Conservation (phyloP, 2,888 invertebrate genomes). For the Drosophila nr. fundita region DNA sequence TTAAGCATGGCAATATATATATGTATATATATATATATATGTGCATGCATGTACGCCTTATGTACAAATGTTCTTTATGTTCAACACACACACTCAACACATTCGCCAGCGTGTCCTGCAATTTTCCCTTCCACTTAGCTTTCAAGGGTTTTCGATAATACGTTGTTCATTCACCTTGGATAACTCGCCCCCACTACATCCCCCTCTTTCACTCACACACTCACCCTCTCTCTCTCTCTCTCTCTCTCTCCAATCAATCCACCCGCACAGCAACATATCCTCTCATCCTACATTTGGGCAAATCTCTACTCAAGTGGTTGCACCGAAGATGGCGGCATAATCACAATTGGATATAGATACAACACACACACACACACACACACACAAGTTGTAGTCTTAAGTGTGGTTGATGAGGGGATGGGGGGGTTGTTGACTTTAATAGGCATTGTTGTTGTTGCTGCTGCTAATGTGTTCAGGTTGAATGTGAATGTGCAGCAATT, state of each 20-base stretch:
- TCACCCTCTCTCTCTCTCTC: conserved; percentile 2
- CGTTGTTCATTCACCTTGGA: conserved; percentile 76
- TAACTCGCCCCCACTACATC: conserved; percentile 17
- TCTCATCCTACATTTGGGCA: conserved; percentile 54
- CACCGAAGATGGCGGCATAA: conserved; percentile 37
- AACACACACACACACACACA: not conserved
- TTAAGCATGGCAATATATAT: not conserved
- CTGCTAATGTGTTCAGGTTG: conserved; percentile 5
- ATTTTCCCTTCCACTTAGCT: conserved; percentile 24
- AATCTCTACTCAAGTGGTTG: conserved; percentile 58
- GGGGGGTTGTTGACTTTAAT: conserved; percentile 36
- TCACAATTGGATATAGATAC: conserved; percentile 37
- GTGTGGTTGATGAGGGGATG: not conserved
- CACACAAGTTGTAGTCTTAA: not conserved
- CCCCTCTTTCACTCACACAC: not conserved
- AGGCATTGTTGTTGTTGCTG: conserved; percentile 20
- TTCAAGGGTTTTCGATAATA: conserved; percentile 68
- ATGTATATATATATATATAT: not conserved
- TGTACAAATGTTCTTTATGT: conserved; percentile 13
- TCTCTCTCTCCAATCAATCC: not conserved
- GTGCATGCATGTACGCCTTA: not conserved
- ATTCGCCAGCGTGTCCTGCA: conserved; percentile 27
- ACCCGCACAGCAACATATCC: conserved; percentile 28
- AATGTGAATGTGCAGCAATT: conserved; percentile 12
- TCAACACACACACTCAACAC: conserved; percentile 21